phyloP scores from a whole-genome alignment of 2,888 invertebrate species.

The Eupeodes latifasciatus region DNA sequence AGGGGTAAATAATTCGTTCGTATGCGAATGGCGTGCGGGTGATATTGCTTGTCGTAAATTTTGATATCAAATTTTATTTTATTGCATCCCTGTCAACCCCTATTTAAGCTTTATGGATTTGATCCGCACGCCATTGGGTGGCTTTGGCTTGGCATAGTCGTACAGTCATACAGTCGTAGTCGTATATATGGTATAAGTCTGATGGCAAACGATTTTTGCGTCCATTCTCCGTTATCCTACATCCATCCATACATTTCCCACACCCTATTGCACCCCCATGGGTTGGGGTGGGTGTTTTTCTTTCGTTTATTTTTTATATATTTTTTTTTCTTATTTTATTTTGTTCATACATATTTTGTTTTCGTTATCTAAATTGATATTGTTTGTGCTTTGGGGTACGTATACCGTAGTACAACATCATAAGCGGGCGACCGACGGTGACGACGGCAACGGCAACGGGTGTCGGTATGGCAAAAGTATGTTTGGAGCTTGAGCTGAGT shows the following conservation, averaged over 20 bases:
- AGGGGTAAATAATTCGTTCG: constrained; percentile 78
- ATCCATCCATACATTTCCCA: constrained; percentile 13
- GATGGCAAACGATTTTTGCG: constrained; percentile 47
- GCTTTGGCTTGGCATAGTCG: constrained; percentile 41
- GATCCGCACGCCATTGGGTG: constrained; percentile 74
- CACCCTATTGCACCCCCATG: constrained; percentile 24
- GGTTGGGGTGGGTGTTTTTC: constrained; percentile 39
- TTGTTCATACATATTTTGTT: constrained; percentile 64
- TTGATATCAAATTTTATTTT: constrained; percentile 79
- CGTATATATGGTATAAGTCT: background rate
- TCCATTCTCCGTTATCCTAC: constrained; percentile 38
- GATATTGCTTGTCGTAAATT: constrained; percentile 79
- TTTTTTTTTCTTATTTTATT: constrained; percentile 52
- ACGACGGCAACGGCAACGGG: too few species aligned
- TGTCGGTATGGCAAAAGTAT: background rate
- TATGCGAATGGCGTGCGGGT: constrained; percentile 86
- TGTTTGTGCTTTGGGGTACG: constrained; percentile 75
- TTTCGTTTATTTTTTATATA: constrained; percentile 40
- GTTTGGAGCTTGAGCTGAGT: background rate
- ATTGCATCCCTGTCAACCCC: constrained; percentile 76
- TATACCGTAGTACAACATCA: background rate
- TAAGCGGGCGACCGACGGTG: background rate
- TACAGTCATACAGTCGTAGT: too few species aligned
- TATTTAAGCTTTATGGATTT: constrained; percentile 75
- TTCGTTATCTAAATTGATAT: constrained; percentile 78